A percentile compares a stretch with the other conserved stretches of the same genome.
These are phyloP conservation scores for Phoeniculus purpureus DNA, from an alignment of 2,797 vertebrate species.

Conservation along the genomic window DNA sequence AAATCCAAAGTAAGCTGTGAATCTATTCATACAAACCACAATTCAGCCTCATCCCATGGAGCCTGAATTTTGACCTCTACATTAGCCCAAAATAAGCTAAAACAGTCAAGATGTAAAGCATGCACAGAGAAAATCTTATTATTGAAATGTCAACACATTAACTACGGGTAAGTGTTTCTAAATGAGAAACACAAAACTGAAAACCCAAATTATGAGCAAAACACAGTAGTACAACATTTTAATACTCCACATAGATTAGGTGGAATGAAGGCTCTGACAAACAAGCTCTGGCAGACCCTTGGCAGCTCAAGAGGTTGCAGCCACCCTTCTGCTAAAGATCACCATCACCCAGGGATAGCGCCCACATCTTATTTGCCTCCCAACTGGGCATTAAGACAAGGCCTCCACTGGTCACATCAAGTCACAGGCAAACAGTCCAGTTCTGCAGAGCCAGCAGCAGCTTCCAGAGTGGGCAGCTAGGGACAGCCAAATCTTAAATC, in stretches of 20 bases:
- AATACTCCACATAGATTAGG: neutral
- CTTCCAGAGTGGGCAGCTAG: neutral
- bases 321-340: neutral
- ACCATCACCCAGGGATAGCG: neutral
- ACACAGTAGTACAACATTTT: neutral
- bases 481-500: neutral
- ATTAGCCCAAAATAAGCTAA: neutral
- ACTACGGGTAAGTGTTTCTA: conserved; percentile 18
- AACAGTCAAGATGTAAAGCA: neutral
- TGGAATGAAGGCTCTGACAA: neutral
- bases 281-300: neutral
- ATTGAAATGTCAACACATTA: conserved; percentile 43
- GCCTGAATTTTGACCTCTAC: neutral
- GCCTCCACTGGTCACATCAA: neutral
- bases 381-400: neutral
- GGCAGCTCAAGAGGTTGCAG: neutral
- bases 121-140: neutral
- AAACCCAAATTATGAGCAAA: neutral
- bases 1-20: neutral
- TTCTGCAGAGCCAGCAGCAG: neutral
- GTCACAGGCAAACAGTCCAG: neutral
- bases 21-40: neutral
- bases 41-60: neutral
- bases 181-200: conserved; percentile 3
- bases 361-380: fast-evolving